These are phyloP conservation scores for Anadara kagoshimensis DNA, from an alignment of 1,140 invertebrate species.

Conservation along the genomic window DNA sequence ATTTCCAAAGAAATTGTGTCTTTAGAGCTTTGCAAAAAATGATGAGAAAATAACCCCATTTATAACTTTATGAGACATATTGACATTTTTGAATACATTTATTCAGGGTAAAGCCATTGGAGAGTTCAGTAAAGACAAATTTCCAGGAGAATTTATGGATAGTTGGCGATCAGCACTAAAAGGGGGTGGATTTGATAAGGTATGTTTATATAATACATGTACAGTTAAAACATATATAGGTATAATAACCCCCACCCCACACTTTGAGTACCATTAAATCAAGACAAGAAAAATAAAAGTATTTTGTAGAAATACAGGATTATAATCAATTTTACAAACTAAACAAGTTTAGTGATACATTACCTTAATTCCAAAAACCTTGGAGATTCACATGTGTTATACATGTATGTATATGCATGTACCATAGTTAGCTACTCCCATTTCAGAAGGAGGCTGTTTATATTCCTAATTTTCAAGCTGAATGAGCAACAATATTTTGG, in stretches of 20 bases:
- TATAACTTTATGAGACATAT: neutral
- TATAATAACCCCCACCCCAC: too few relatives aligned
- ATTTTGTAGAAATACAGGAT: too few relatives aligned
- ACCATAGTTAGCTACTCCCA: too few relatives aligned
- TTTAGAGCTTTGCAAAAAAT: neutral
- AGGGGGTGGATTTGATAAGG: constrained; percentile 86
- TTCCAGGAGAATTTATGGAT: constrained; percentile 93
- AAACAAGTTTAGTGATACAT: too few relatives aligned
- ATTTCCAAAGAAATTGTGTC: neutral
- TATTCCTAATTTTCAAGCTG: neutral
- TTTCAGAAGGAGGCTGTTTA: neutral
- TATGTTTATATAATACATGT: constrained; percentile 69
- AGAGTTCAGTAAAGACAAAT: constrained; percentile 96
- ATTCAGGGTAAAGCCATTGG: constrained; percentile 87
- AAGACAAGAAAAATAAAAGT: neutral
- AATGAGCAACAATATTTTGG: too few relatives aligned
- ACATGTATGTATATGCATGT: too few relatives aligned
- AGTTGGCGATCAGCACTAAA: constrained; percentile 88
- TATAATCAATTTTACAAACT: too few relatives aligned
- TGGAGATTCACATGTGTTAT: too few relatives aligned
- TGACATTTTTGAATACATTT: too few relatives aligned
- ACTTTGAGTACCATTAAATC: neutral
- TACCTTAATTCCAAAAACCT: too few relatives aligned
- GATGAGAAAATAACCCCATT: neutral
- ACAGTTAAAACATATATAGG: neutral